A percentile compares a stretch with the other conserved stretches of the same genome.
Evolutionary conservation across 2,888 invertebrate species (phyloP).

Genomic region (Lomographa bimaculata): DNA sequence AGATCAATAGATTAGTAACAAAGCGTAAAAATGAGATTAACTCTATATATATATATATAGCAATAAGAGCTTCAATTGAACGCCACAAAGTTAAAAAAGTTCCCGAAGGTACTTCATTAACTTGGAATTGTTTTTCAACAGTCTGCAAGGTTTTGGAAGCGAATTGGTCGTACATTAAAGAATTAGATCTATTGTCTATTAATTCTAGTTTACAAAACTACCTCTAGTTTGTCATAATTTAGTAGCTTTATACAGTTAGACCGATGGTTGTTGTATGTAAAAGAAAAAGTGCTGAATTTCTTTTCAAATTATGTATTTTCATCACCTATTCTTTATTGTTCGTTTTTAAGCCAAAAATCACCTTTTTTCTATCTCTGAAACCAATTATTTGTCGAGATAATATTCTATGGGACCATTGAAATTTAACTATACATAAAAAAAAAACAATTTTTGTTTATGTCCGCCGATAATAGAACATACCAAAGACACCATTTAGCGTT

Average conservation of each 20-base stretch:
- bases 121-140: conserved; percentile 1
- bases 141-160: conserved; percentile 47
- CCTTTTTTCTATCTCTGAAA: neutral
- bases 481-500: too few relatives aligned
- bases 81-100: conserved; percentile 13
- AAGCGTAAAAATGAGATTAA: too few relatives aligned
- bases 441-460: too few relatives aligned
- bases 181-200: conserved; percentile 22
- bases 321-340: too few relatives aligned
- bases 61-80: conserved; percentile 27
- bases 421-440: too few relatives aligned
- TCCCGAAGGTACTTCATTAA: neutral
- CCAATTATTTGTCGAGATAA: too few relatives aligned
- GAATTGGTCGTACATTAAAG: conserved; percentile 52
- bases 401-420: too few relatives aligned
- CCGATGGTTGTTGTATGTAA: conserved; percentile 30
- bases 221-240: conserved; percentile 46
- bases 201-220: conserved; percentile 50
- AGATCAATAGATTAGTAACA: too few relatives aligned
- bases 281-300: conserved; percentile 31
- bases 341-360: neutral
- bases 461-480: too few relatives aligned
- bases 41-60: conserved; percentile 3
- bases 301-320: too few relatives aligned
- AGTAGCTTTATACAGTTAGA: conserved; percentile 51